Conservation (phyloP, 2,797 vertebrate genomes). For the Eulemur rubriventer region DNA sequence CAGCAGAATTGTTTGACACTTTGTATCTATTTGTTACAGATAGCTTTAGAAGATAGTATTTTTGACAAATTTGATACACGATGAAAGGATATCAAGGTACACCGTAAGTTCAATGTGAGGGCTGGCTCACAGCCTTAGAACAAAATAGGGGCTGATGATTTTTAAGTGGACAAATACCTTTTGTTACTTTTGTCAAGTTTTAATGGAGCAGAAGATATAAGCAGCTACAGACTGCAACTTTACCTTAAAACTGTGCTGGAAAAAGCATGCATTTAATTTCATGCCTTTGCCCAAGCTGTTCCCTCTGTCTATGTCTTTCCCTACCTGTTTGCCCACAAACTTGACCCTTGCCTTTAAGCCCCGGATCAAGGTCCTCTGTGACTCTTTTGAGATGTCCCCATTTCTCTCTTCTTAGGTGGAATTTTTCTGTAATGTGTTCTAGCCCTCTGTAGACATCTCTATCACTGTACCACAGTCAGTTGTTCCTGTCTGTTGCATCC, state of each 20-base stretch:
- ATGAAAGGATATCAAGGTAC: neutral
- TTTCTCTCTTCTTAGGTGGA: neutral
- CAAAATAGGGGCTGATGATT: slow-evolving; percentile 6
- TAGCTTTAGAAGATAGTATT: neutral
- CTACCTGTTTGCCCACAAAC: neutral
- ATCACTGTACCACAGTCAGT: neutral
- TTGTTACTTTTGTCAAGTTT: neutral
- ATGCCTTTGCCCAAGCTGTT: neutral
- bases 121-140: neutral
- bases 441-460: neutral
- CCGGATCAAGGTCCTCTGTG: neutral
- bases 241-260: neutral
- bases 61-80: neutral
- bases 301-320: neutral
- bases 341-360: neutral
- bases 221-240: neutral
- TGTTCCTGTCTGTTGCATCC: neutral
- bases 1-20: slow-evolving; percentile 3
- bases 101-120: neutral
- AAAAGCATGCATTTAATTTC: neutral
- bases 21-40: neutral
- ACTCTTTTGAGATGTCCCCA: neutral
- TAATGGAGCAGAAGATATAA: neutral
- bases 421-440: neutral
- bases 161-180: neutral